phyloP scores from a whole-genome alignment of 2,888 invertebrate species.

The Tanytarsus gracilentus region DNA sequence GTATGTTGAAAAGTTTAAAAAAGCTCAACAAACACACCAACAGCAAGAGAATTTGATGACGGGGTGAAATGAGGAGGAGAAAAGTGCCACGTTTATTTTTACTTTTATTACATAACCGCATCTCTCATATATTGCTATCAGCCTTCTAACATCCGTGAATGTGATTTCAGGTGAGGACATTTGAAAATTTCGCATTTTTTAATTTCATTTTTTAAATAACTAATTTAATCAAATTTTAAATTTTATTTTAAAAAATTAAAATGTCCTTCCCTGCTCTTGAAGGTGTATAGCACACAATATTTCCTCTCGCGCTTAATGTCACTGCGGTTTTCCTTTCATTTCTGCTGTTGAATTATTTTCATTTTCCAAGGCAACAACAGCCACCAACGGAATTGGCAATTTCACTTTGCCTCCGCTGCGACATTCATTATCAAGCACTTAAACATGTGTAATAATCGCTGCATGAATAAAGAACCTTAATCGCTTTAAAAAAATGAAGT shows the following conservation, averaged over 20 bases:
- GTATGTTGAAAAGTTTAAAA: too few relatives aligned
- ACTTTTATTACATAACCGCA: background rate
- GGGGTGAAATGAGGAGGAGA: background rate
- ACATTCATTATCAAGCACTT: slow-evolving; percentile 2
- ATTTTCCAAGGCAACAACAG: background rate
- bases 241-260: too few relatives aligned
- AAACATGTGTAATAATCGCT: slow-evolving; percentile 12
- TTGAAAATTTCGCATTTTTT: too few relatives aligned
- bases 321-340: background rate
- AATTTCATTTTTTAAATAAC: too few relatives aligned
- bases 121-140: background rate
- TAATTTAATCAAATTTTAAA: too few relatives aligned
- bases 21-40: too few relatives aligned
- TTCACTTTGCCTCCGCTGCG: background rate
- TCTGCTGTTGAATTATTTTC: background rate
- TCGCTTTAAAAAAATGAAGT: background rate
- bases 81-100: slow-evolving; percentile 2
- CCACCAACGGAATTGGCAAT: background rate
- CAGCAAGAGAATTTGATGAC: too few relatives aligned
- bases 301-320: background rate
- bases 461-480: background rate
- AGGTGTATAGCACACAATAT: too few relatives aligned
- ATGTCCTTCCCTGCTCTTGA: too few relatives aligned
- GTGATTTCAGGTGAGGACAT: too few relatives aligned
- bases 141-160: too few relatives aligned